Evolutionary conservation across 2,888 invertebrate genomes (phyloP).

Genomic region (Agrypnus murinus): DNA sequence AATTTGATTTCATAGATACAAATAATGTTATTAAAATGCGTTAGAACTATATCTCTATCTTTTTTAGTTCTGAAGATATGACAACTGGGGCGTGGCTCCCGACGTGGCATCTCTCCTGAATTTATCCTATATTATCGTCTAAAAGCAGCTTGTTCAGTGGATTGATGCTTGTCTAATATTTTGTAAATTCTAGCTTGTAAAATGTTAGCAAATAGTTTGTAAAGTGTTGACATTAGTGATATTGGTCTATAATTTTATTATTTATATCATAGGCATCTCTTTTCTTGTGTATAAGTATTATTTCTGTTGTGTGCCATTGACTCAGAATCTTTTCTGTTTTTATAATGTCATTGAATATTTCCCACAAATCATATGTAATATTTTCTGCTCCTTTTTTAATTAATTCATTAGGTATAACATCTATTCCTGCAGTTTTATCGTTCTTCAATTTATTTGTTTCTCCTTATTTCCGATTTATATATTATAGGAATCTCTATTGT

Average conservation of each 20-base stretch:
- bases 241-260: constrained; percentile 1
- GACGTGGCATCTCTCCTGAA: no score
- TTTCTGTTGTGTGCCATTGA: no score
- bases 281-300: neutral
- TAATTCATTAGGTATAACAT: neutral
- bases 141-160: constrained; percentile 5
- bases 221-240: no score
- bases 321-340: constrained; percentile 9
- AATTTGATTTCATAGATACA: no score
- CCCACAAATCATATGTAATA: neutral
- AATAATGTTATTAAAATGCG: no score
- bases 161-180: no score
- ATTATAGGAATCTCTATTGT: neutral
- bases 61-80: no score
- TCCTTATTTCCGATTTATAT: constrained; percentile 1
- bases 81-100: no score
- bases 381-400: neutral
- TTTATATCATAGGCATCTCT: no score
- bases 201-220: constrained; percentile 5
- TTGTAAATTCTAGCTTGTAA: neutral
- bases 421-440: neutral
- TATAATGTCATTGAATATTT: constrained; percentile 2
- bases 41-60: no score
- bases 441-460: constrained; percentile 11
- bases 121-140: neutral